Evolutionary conservation across 2,888 invertebrate species (phyloP).

Genomic region (Cosmopolites sordidus): DNA sequence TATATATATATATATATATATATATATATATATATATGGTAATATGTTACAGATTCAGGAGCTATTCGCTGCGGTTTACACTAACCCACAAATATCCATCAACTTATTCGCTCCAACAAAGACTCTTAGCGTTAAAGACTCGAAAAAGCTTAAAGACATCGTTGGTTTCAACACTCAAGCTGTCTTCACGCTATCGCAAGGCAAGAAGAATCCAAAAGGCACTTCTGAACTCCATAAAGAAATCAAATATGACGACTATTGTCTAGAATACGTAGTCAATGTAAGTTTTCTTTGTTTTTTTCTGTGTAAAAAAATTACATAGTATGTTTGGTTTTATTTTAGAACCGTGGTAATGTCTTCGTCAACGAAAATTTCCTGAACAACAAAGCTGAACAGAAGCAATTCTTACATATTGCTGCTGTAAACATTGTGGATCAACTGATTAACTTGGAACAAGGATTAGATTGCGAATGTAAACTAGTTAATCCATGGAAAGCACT

Average conservation of each 20-base stretch:
- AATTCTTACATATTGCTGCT: constrained; percentile 56
- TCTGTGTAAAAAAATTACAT: no score
- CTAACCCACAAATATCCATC: constrained; percentile 57
- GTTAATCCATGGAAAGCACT: constrained; percentile 33
- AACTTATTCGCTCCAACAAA: constrained; percentile 60
- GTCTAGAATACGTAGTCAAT: constrained; percentile 61
- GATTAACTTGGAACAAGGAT: constrained; percentile 43
- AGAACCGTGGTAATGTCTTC: constrained; percentile 65
- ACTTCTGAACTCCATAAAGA: constrained; percentile 54
- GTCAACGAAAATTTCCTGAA: constrained; percentile 57
- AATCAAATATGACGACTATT: constrained; percentile 58
- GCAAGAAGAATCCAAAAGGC: constrained; percentile 58
- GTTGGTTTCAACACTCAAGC: constrained; percentile 59
- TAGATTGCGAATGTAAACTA: constrained; percentile 50
- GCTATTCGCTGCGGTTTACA: constrained; percentile 44
- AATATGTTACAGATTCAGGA: constrained; percentile 37
- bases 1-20: no score
- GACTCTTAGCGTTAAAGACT: constrained; percentile 52
- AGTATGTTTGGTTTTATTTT: constrained; percentile 29
- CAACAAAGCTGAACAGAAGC: constrained; percentile 55
- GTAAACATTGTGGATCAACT: constrained; percentile 49
- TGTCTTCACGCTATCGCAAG: constrained; percentile 62
- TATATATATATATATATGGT: no score
- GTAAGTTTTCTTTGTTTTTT: constrained; percentile 47
- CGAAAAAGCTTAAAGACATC: constrained; percentile 55